Base-by-base conservation (phyloP, 1,140 invertebrate genomes). In the Neuroterus valhalla region DNA sequence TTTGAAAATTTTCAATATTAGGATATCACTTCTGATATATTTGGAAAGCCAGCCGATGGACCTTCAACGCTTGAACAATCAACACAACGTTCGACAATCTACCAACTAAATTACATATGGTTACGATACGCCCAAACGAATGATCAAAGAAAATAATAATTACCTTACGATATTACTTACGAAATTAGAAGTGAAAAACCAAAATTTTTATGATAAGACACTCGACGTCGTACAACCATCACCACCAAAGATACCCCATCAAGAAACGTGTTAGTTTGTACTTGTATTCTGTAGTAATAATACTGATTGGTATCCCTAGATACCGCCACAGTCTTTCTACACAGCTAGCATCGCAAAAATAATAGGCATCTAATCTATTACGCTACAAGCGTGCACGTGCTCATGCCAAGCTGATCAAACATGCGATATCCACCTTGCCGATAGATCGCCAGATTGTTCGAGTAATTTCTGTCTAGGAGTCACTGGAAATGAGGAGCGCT, bases 191-290 rank as follows among this genome's bases (percentile, higher is more conserved):
- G 72, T 38, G 55, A 74, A 72, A 78, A 77, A 70, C 67, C 48
- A 74, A 81, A 74, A 75, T 55, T 42, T 76, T 74, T 81, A 69
- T 38, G 31, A 38, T 67, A 79, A 84, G 71, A 79, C 78, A 81
- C 78, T 85, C 78, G 81, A 86, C 82, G 82, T 81, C 79, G 86
- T 83, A 84, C 83, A 86, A 89, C 86, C 88, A 88, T 88, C 88
- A 88, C 88, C 88, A 88, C 87, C 87, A 89, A 87, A 87, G 72
- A 81, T 84, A 80, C 82, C 81, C 82, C 80, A 66, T 75, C 72
- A 76, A 78, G 44, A 43, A 78, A 75, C 74, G 42, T 78, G 68
- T 80, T 78, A 78, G 52, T 50, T 76, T 62, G 74, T 78, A 74
- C 69, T 74, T 70, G 76, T 68, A 62, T 75, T 78, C 77, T 75